These are phyloP conservation scores for Columba livia DNA, from an alignment of 2,113 vertebrate species.

Conservation along the genomic window DNA sequence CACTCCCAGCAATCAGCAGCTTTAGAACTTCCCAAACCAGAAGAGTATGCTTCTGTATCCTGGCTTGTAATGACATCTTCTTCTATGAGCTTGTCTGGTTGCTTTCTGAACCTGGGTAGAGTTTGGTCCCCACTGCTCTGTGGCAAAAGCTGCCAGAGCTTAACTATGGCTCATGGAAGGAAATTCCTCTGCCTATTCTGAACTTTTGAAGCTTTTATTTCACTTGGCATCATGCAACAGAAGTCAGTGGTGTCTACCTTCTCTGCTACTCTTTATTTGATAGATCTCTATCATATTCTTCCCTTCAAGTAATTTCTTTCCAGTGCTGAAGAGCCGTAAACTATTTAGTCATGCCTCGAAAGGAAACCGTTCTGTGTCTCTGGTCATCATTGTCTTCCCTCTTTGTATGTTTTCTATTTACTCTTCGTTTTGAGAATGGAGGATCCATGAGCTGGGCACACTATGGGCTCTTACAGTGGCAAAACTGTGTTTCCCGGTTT, in stretches of 20 bases:
- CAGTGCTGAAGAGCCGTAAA: neutral
- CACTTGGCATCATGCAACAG: neutral
- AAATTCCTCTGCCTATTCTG: neutral
- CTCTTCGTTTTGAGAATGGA: neutral
- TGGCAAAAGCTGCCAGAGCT: neutral
- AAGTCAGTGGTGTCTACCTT: neutral
- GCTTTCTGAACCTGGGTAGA: neutral
- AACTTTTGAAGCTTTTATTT: slow-evolving; percentile 5
- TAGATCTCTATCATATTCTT: neutral
- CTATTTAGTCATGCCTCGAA: neutral
- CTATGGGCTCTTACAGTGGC: accelerated
- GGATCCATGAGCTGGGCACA: neutral
- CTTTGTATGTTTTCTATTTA: neutral
- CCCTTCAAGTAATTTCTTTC: neutral
- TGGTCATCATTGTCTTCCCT: neutral
- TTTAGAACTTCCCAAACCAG: neutral
- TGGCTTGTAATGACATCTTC: neutral
- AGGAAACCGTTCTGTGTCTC: neutral
- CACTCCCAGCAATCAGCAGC: neutral
- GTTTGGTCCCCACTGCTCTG: neutral
- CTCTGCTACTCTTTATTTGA: neutral
- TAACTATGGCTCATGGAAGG: neutral
- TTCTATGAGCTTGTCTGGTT: neutral
- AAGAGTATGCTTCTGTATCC: accelerated
- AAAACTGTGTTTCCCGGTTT: neutral